Percentiles rank a stretch among this genome's conserved stretches.
phyloP scores from a whole-genome alignment of 1,140 invertebrate species.

The Eumeta japonica region DNA sequence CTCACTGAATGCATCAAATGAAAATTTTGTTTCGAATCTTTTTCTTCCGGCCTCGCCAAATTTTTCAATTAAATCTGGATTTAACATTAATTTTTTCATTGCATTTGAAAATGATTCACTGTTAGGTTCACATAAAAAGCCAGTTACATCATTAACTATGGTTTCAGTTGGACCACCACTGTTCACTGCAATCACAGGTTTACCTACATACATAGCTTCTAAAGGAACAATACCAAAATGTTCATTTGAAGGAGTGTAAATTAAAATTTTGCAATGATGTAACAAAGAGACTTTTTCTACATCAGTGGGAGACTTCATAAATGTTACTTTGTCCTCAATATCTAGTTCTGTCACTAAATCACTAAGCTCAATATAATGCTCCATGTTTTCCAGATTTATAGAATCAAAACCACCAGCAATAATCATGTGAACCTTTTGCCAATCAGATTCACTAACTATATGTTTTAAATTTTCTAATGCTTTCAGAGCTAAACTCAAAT shows the following conservation, averaged over 20 bases:
- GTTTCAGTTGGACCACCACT: conserved; percentile 96
- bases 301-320: conserved; percentile 86
- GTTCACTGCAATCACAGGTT: conserved; percentile 93
- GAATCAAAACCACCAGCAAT: conserved; percentile 97
- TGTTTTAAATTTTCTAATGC: conserved; percentile 71
- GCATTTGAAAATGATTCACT: conserved; percentile 73
- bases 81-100: conserved; percentile 70
- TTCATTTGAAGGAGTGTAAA: conserved; percentile 96
- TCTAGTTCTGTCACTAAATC: conserved; percentile 64
- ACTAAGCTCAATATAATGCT: conserved; percentile 80
- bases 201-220: conserved; percentile 93
- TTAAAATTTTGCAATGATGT: conserved; percentile 69
- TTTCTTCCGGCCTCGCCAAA: conserved; percentile 72
- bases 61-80: conserved; percentile 59
- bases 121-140: conserved; percentile 77
- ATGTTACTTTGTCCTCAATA: conserved; percentile 75
- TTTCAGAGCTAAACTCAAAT: conserved; percentile 80
- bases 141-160: conserved; percentile 82
- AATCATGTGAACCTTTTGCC: conserved; percentile 75
- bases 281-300: conserved; percentile 80
- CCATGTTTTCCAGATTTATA: conserved; percentile 84
- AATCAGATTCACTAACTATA: conserved; percentile 57
- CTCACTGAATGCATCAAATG: conserved; percentile 73
- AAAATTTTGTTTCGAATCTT: conserved; percentile 75
- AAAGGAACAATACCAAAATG: conserved; percentile 99